Evolutionary conservation across 2,113 vertebrate genomes (phyloP), one percentile per base, ranked within the genome.

Genomic region (Meles meles): DNA sequence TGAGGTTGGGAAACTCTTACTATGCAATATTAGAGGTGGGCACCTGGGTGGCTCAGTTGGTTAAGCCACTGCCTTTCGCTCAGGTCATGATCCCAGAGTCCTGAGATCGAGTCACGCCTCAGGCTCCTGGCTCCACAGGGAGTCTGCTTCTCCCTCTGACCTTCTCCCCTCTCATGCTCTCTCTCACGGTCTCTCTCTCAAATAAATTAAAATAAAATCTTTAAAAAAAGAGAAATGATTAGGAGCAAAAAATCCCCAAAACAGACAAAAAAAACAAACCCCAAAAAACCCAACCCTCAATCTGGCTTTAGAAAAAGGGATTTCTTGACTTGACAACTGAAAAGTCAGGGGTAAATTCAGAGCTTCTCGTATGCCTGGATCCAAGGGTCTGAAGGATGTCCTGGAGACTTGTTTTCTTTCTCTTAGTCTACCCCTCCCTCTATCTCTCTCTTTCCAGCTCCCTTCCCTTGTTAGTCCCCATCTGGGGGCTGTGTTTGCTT

Each of bases 1-100:
- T 74, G 59, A 92, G 25, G 49, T 34, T 71, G 84, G 88, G 10
- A 11, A 63, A 72, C 25, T 97, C 87, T 91, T 59, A 92, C 63
- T 42, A 86, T 37, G 34, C 7, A 34, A 9, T 25, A 67, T 77
- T 82, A 86, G 74, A 96, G 81, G 10, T 8, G 21, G 49, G 52
- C 44, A 59, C 23, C 52, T 55, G 52, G 52, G 52, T 55, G 52
- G 52, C 52, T 55, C 52, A 18, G 17, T 55, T 55, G 52, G 52
- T 55, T 55, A 55, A 55, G 52, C 52, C 52, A 55, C 52, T 55
- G 52, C 1, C 52, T 55, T 55, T 55, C 2, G 17, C 52, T 55
- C 52, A 6, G 52, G 17, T 55, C 52, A 17, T 55, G 52, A 52
- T 52, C 49, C 49, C 49, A 15, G 49, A 52, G 15, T 52, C 49